These are phyloP conservation scores for Furcula furcula DNA, from an alignment of 2,888 invertebrate genomes.

Conservation along the genomic window DNA sequence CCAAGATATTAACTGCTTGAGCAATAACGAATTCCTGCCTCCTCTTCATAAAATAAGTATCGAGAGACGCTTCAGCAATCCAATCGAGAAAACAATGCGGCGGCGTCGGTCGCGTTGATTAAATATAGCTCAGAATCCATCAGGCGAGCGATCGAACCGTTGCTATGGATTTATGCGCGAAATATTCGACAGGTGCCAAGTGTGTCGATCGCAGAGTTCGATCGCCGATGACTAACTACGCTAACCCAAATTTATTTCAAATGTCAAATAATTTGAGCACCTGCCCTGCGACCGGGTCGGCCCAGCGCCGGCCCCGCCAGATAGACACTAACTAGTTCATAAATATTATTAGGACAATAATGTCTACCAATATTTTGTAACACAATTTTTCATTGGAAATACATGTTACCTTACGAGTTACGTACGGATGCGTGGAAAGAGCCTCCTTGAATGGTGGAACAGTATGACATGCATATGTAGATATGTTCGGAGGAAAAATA, in stretches of 20 bases:
- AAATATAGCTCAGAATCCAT: slow-evolving; percentile 80
- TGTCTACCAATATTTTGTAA: too few species aligned
- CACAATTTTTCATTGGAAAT: too few species aligned
- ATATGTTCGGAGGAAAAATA: too few species aligned
- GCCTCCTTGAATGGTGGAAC: too few species aligned
- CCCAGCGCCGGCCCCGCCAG: too few species aligned
- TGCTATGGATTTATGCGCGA: slow-evolving; percentile 80
- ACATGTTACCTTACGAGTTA: too few species aligned
- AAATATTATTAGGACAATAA: too few species aligned
- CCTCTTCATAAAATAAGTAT: slow-evolving; percentile 60
- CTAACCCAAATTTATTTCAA: slow-evolving; percentile 75
- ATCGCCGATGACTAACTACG: slow-evolving; percentile 79
- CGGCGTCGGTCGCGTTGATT: slow-evolving; percentile 69
- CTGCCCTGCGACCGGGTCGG: slow-evolving; percentile 47
- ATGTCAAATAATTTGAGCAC: slow-evolving; percentile 80
- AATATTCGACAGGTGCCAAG: slow-evolving; percentile 83
- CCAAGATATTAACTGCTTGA: slow-evolving; percentile 18
- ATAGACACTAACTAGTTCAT: too few species aligned
- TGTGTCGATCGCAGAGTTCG: slow-evolving; percentile 79
- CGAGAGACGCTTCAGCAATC: slow-evolving; percentile 58
- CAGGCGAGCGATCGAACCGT: slow-evolving; percentile 70
- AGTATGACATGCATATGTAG: too few species aligned
- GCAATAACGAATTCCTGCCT: slow-evolving; percentile 48
- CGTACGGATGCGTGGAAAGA: too few species aligned
- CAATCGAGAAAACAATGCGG: slow-evolving; percentile 74